Conservation (phyloP, 2,797 vertebrate genomes). For the Monodelphis domestica region DNA sequence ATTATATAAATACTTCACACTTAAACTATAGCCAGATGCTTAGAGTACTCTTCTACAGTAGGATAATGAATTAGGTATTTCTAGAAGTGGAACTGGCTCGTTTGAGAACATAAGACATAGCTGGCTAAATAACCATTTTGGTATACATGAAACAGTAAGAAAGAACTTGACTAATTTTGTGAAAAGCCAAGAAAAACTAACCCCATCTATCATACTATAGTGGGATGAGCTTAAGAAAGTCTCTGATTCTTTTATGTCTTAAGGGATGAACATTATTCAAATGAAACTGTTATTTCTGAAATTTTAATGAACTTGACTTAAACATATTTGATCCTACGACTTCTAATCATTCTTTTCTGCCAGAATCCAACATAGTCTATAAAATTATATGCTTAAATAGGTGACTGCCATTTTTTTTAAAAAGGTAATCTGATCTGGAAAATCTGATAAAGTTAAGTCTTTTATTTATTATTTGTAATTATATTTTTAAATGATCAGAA, state of each 20-base stretch:
- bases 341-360: not conserved
- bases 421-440: not conserved
- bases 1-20: not conserved
- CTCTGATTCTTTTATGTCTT: not conserved
- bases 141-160: slow-evolving; percentile 7
- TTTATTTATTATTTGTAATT: not conserved
- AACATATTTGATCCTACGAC: slow-evolving; percentile 9
- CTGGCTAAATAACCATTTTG: slow-evolving; percentile 10
- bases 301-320: slow-evolving; percentile 30
- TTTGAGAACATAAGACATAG: not conserved
- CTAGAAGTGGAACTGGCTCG: not conserved
- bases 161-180: not conserved
- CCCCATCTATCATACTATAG: not conserved
- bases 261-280: not conserved
- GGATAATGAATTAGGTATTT: not conserved
- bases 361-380: not conserved
- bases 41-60: not conserved
- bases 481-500: not conserved
- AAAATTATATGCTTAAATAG: slow-evolving; percentile 13
- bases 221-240: not conserved
- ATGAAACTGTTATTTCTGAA: not conserved
- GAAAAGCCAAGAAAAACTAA: not conserved
- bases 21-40: not conserved
- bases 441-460: not conserved
- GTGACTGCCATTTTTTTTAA: slow-evolving; percentile 10